Evolutionary conservation across 2,113 vertebrate species (phyloP), one percentile per base, ranked within the genome.

Genomic region (Xiphorhynchus elegans): DNA sequence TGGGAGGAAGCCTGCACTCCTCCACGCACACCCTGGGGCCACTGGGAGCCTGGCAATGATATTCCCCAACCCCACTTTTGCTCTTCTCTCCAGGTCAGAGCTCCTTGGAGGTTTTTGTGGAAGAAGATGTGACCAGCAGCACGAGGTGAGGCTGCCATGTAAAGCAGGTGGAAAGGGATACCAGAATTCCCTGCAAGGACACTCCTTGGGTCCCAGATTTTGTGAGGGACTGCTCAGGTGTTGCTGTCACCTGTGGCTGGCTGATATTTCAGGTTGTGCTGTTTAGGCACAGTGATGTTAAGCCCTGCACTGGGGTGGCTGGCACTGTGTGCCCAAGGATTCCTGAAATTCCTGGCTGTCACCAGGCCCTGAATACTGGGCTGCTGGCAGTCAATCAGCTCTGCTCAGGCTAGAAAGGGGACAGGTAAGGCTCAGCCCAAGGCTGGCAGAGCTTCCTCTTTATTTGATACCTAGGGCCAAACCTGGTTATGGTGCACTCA

Each of bases 101-200:
- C 93, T 97, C 97, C 58, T 59, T 96, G 85, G 98, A 98, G 89
- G 87, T 93, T 35, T 97, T 98, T 82, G 84, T 95, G 86, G 97
- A 98, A 76, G 97, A 97, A 8, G 97, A 97, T 26, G 93, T 53
- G 50, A 72, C 84, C 49, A 82, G 90, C 44, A 24, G 94, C 35
- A 5, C 58, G 25, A 94, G 98, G 98, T 98, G 92, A 98, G 98
- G 60, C n/a, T 39, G 2, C 64, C 9, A 2, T 0, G 0, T 17
- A 5, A 29, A 68, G 66, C 33, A 47, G 39, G 82, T 6, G 26
- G 58, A 29, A 47, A 26, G 42, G 12, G 52, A 29, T 31, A n/a
- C 25, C 37, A 17, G 47, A 24, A 50, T 72, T 13, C 20, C 47
- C 33, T 31, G 8, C 7, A 15, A 10, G 42, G 55, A 8, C 10